Evolutionary conservation across 2,888 invertebrate genomes (phyloP), one percentile per base, ranked within the genome.

Genomic region (Rhingia campestris): DNA sequence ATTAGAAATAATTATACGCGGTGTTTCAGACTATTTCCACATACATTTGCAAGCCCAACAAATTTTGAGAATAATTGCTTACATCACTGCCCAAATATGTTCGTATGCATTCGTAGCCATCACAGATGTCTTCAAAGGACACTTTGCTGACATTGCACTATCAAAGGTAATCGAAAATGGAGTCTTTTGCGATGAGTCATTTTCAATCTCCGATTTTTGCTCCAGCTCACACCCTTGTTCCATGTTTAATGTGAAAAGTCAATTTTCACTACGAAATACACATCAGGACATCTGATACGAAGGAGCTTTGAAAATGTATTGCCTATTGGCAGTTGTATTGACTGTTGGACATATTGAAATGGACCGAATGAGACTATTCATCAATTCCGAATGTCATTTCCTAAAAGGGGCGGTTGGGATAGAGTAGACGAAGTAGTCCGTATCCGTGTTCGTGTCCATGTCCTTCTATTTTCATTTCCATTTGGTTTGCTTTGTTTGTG

Each of bases 331-430:
- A 53, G 58, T 43, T 41, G 43, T 37, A 81, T 43, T 61, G 53
- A 9, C 43, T 61, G 10, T 22, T 39, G 39, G 76, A 66, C 72
- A 73, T 67, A 63, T 61, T 61, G 53, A 54, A 41, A 54, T 54
- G 49, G 43, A 39, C 41, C 39, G 22, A 76, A 43, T 66, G 47
- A 76, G 72, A 63, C 77, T 56, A 77, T 82, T 73, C 73, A 73
- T 77, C 82, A 77, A 82, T 63, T 73, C 35, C 33, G 14, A 61
- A 59, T 72, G 70, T 61, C 81, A 72, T 76, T 76, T 72, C 47
- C 64, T 47, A 58, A 73, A 63, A 67, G 56, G 22, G 49, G 5
- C 12, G 43, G 22, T 22, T 12, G 47, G 32, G 32, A 30, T 39
- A n/a, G 49, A 33, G 59, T 53, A 41, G 22, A 22, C 22, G 22